phyloP scores from a whole-genome alignment of 2,113 vertebrate genomes.

The Sylvia atricapilla region DNA sequence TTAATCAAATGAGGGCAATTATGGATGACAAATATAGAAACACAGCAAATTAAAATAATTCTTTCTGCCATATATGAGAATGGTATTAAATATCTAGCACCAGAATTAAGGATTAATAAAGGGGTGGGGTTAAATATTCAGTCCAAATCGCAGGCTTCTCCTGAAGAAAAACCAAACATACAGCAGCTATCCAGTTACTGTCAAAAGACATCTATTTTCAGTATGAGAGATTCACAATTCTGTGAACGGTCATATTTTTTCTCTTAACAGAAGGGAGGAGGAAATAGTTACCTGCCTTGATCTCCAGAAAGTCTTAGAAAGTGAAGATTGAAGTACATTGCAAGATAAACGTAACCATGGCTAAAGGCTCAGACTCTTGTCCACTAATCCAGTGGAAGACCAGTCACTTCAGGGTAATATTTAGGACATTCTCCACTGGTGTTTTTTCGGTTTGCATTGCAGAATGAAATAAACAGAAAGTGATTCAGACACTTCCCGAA shows the following conservation, averaged over 20 bases:
- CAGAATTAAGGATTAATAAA: conserved; percentile 8
- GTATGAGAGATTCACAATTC: background rate
- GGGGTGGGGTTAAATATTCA: conserved; percentile 38
- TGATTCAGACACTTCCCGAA: background rate
- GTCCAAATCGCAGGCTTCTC: background rate
- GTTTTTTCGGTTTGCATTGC: background rate
- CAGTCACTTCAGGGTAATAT: background rate
- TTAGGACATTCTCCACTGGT: background rate
- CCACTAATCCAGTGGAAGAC: background rate
- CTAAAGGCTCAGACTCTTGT: background rate
- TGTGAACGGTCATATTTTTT: background rate
- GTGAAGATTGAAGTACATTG: background rate
- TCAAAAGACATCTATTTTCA: background rate
- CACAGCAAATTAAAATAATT: background rate
- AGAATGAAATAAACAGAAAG: conserved; percentile 33
- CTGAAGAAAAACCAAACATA: background rate
- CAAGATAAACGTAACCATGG: background rate
- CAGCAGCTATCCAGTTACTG: background rate
- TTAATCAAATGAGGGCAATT: background rate
- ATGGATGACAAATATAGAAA: background rate
- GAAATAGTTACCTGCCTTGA: conserved; percentile 3
- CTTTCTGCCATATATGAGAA: background rate
- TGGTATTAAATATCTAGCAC: background rate
- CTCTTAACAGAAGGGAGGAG: background rate
- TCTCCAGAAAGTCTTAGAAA: background rate